A percentile compares a stretch with the other conserved stretches of the same genome.
phyloP scores from a whole-genome alignment of 2,113 vertebrate species.

The Coregonus clupeaformis region DNA sequence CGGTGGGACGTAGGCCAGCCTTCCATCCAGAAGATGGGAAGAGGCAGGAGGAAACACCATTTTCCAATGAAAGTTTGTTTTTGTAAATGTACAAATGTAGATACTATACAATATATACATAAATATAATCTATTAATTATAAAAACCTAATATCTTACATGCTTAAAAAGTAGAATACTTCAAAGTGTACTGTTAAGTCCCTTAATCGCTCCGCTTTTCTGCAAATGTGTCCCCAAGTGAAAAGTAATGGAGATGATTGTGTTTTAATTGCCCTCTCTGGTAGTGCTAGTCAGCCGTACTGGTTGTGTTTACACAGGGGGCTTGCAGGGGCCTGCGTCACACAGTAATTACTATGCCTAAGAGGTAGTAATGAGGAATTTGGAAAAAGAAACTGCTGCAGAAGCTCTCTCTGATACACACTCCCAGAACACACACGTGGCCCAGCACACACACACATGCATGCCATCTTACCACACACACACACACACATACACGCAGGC shows the following conservation, averaged over 20 bases:
- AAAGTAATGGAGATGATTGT: not conserved
- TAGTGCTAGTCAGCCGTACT: not conserved
- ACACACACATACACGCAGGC: too few species aligned
- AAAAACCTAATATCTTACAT: slow-evolving; percentile 33
- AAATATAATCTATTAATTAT: slow-evolving; percentile 49
- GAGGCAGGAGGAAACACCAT: slow-evolving; percentile 15
- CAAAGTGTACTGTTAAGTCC: slow-evolving; percentile 1
- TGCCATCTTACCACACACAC: too few species aligned
- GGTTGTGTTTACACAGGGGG: not conserved
- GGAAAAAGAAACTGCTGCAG: not conserved
- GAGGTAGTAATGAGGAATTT: not conserved
- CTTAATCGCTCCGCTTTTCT: not conserved
- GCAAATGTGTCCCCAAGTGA: not conserved
- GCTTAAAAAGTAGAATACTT: slow-evolving; percentile 40
- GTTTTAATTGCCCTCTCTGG: not conserved
- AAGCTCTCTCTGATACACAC: not conserved
- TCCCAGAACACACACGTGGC: not conserved
- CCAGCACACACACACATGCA: too few species aligned
- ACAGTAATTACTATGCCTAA: not conserved
- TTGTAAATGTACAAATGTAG: slow-evolving; percentile 67
- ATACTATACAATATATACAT: slow-evolving; percentile 56
- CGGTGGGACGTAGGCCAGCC: not conserved
- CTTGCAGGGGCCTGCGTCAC: not conserved
- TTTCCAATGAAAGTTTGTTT: slow-evolving; percentile 32
- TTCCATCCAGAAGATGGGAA: not conserved